A percentile compares a stretch with the other conserved stretches of the same genome.
These are phyloP conservation scores for Aphidius ervi DNA, from an alignment of 1,140 invertebrate genomes.

Conservation along the genomic window DNA sequence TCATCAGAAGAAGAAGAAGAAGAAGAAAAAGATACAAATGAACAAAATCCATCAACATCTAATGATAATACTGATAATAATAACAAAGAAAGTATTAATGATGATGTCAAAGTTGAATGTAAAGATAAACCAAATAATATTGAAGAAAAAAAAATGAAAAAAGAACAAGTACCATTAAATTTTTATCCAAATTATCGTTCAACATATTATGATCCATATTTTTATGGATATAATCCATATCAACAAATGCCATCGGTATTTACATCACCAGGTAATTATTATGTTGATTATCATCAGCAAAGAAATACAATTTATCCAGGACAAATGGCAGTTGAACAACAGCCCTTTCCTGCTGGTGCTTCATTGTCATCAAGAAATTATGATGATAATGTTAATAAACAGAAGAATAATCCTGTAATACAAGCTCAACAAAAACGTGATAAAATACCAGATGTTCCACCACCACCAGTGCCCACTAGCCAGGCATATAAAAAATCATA, in stretches of 20 bases:
- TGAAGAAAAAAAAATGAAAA: constrained; percentile 17
- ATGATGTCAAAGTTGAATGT: background rate
- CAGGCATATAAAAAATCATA: constrained; percentile 21
- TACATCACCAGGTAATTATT: constrained; percentile 34
- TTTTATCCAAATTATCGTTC: constrained; percentile 48
- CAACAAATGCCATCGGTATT: constrained; percentile 32
- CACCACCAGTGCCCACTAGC: constrained; percentile 35
- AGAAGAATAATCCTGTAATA: background rate
- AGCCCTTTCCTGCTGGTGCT: background rate
- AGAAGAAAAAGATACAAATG: too few relatives aligned
- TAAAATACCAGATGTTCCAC: constrained; percentile 39
- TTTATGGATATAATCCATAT: constrained; percentile 40
- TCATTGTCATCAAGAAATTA: constrained; percentile 19
- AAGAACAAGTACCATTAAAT: constrained; percentile 33
- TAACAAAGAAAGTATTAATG: background rate
- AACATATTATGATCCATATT: constrained; percentile 44
- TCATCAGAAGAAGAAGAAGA: background rate
- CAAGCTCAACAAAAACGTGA: constrained; percentile 18
- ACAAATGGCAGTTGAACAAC: background rate
- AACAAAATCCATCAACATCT: too few relatives aligned
- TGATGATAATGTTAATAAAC: constrained; percentile 7
- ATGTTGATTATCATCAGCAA: constrained; percentile 35
- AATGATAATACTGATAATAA: constrained; percentile 3
- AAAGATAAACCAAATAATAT: background rate
- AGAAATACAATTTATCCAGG: constrained; percentile 12